Conservation (phyloP, 2,797 vertebrate genomes). For the Rhinatrema bivittatum region DNA sequence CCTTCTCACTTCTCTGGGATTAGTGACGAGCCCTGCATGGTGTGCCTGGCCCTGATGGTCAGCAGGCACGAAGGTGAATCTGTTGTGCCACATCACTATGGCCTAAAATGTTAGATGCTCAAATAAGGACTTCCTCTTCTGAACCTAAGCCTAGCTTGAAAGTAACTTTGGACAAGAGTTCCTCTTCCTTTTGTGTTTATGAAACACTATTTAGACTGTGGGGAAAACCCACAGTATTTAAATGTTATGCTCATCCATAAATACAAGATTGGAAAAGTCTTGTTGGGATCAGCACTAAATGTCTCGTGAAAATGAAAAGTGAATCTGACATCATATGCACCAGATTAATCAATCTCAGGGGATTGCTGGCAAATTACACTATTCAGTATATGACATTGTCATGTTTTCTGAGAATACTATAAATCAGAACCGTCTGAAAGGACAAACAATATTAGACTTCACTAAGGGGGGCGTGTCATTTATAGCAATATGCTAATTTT, state of each 20-base stretch:
- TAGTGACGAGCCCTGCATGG: no score
- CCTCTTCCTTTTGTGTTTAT: conserved; percentile 23
- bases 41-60: no score
- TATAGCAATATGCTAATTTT: not conserved
- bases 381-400: not conserved
- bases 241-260: conserved; percentile 1
- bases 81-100: no score
- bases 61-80: no score
- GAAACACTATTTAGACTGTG: conserved; percentile 15
- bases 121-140: no score
- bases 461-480: conserved; percentile 3
- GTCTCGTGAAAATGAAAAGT: not conserved
- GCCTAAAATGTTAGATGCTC: no score
- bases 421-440: not conserved
- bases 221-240: conserved; percentile 12
- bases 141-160: no score
- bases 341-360: not conserved
- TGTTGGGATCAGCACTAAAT: conserved; percentile 2
- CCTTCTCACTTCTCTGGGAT: no score
- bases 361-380: not conserved
- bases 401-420: not conserved
- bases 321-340: not conserved
- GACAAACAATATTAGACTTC: not conserved
- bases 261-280: not conserved
- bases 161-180: conserved; percentile 5